Evolutionary conservation across 2,888 invertebrate species (phyloP), one percentile per base, ranked within the genome.

Genomic region (Kryphioiulus occultus): DNA sequence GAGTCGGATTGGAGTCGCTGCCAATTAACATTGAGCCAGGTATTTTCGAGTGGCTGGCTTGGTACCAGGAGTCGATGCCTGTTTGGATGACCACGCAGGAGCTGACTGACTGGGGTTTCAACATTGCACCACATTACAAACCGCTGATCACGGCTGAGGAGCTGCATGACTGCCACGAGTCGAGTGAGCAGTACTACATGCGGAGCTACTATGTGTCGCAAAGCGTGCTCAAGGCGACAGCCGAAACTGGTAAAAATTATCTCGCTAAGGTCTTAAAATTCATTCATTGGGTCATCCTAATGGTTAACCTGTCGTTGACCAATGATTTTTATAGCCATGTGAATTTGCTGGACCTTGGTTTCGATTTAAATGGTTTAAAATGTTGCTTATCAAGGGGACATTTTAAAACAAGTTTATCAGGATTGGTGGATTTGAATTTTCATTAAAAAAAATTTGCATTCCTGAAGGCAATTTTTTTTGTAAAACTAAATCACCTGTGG

Each of bases 11-110:
- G 0, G 93, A 92, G 39, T 93, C 94, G 0, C 91, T 95, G 47
- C 94, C 94, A 90, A 94, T 97, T 39, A 94, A 94, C 90, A 93
- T 99, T 22, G 99, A 99, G 91, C 97, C 98, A 0, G 97, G 96
- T 0, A 92, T 99, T 78, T 99, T 98, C 92, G 99, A 99, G 92
- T 99, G 96, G 96, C 94, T 97, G 91, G 95, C 95, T 47, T 98
- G 98, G 98, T 97, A 98, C 92, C 94, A 94, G 0, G 95, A 95
- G 88, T 95, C 95, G 0, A 92, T 94, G 90, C 96, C 96, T 3
- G 94, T 94, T 30, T 98, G 96, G 94, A 95, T 98, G 94, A 95
- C 94, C 0, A 93, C 85, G 12, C 87, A 94, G 0, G 97, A 98
- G 91, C 92, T 97, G 7, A 92, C 93, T 22, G 93, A 93, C 17